Percentiles rank a stretch among this genome's conserved stretches.
Conservation (phyloP, 2,113 vertebrate species). For the Hippocampus abdominalis region DNA sequence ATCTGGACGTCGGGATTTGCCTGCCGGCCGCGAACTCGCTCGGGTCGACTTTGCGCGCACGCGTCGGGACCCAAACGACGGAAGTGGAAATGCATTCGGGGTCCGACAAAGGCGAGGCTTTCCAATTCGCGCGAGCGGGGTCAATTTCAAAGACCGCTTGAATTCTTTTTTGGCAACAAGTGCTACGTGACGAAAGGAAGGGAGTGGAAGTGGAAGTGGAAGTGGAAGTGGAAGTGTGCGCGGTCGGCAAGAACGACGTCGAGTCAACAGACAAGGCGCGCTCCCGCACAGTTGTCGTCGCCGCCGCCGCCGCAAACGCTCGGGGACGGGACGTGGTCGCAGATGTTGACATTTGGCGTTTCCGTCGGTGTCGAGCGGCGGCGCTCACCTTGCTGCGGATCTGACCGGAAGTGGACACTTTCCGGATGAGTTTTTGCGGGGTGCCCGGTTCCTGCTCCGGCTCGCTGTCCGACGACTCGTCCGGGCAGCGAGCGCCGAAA, state of each 20-base stretch:
- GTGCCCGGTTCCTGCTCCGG: slow-evolving; percentile 89
- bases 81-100: too few species aligned
- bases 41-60: too few species aligned
- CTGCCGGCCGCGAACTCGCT: too few species aligned
- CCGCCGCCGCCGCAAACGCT: too few species aligned
- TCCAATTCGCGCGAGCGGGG: too few species aligned
- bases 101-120: too few species aligned
- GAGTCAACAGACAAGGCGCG: neutral
- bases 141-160: too few species aligned
- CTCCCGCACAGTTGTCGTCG: neutral
- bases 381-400: slow-evolving; percentile 88
- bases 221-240: neutral
- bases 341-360: neutral
- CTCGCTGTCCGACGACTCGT: slow-evolving; percentile 93
- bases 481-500: slow-evolving; percentile 67
- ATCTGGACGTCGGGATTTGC: too few species aligned
- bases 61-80: too few species aligned
- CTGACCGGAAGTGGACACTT: slow-evolving; percentile 93
- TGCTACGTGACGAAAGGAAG: neutral
- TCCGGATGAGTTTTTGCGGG: slow-evolving; percentile 91
- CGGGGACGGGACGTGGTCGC: neutral
- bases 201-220: too few species aligned
- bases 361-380: neutral
- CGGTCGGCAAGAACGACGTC: neutral
- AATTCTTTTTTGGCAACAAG: neutral